phyloP scores from a whole-genome alignment of 2,113 vertebrate species.

The Raja brachyura region DNA sequence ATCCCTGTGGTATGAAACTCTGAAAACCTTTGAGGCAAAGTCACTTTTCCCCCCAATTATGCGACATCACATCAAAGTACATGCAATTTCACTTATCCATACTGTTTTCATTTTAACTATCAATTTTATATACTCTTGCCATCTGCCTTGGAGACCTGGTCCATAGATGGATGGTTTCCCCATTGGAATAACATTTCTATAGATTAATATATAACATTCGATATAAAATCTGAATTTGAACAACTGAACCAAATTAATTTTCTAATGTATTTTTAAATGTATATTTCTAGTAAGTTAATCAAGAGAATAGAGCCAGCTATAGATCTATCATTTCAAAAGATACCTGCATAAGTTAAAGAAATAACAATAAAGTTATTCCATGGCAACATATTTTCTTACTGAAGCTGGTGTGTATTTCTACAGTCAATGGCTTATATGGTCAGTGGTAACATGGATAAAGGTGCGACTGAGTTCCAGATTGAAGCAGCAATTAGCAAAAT shows the following conservation, averaged over 20 bases:
- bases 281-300: neutral
- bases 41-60: neutral
- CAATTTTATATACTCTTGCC: neutral
- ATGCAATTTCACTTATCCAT: neutral
- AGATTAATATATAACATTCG: neutral
- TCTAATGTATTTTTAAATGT: neutral
- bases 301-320: neutral
- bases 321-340: neutral
- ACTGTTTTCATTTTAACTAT: neutral
- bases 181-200: neutral
- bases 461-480: conserved; percentile 36
- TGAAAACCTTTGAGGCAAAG: neutral
- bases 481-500: conserved; percentile 36
- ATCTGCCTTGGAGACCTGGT: neutral
- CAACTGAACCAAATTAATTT: conserved; percentile 1
- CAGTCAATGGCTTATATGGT: neutral
- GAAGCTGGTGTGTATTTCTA: neutral
- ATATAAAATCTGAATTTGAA: neutral
- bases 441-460: conserved; percentile 26
- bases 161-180: neutral
- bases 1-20: neutral
- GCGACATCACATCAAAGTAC: neutral
- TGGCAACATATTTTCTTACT: neutral
- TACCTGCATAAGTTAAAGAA: neutral
- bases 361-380: neutral